Evolutionary conservation across 2,113 vertebrate species (phyloP), one percentile per base, ranked within the genome.

Genomic region (Lophura nycthemera): DNA sequence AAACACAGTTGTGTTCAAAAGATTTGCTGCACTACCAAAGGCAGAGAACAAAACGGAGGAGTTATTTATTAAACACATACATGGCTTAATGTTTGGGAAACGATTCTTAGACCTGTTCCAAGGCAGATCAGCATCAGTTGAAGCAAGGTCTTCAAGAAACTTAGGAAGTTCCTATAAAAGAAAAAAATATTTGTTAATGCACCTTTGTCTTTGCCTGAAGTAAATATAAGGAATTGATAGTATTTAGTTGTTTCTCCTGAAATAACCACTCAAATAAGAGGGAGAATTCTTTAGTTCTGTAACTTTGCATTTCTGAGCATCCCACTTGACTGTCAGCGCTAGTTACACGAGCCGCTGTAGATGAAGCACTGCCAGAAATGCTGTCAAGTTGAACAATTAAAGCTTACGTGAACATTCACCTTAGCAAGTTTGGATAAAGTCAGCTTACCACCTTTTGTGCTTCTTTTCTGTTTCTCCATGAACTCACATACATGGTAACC

Each of bases 101-200:
- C 99, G 99, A 93, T 99, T 99, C 97, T 99, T 99, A 83, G 99
- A 98, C 95, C 98, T 98, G 96, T 99, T 99, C 98, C 99, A 99
- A 61, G 99, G 99, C 54, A 99, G 98, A 95, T 99, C 99, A 17
- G 99, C 99, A 40, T 99, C 99, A 14, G 99, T 98, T 83, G 99
- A 99, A 67, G 98, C 98, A 92, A 99, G 98, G 96, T 99, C 99
- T 94, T 98, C 98, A 96, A 99, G 98, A 95, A 99, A 98, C 96
- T 99, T 99, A 69, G 99, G 99, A 76, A 99, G 98, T 86, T 99
- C 99, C 99, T 99, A 93, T 34, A 84, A 93, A 74, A 71, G 30
- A 91, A 94, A 50, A 90, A 90, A 90, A 81, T 48, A 48, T 52
- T 83, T 57, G 47, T 95, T 86, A 30, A 42, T 61, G 93, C 92